phyloP scores from a whole-genome alignment of 2,797 vertebrate genomes.

The Halcyon chelicuti region DNA sequence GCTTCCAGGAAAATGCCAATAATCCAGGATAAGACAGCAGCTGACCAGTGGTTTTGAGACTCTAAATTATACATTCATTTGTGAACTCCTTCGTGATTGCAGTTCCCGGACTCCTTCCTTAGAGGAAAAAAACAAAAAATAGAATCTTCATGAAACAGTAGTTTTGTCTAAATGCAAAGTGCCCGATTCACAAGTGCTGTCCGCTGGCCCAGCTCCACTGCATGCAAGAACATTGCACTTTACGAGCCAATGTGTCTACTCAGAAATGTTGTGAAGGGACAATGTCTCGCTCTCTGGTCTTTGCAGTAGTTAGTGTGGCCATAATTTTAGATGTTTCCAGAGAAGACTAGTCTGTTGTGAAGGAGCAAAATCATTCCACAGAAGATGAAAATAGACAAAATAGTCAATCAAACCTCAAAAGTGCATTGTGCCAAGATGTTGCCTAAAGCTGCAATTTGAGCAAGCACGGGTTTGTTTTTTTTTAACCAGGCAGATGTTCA shows the following conservation, averaged over 20 bases:
- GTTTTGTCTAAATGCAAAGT: neutral
- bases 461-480: neutral
- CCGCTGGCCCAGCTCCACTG: neutral
- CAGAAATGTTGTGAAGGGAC: neutral
- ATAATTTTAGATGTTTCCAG: neutral
- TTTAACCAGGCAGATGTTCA: conserved; percentile 4
- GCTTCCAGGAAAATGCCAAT: neutral
- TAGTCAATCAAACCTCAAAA: neutral
- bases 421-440: neutral
- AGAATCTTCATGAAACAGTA: neutral
- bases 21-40: neutral
- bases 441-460: neutral
- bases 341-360: neutral
- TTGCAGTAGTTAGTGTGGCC: neutral
- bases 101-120: neutral
- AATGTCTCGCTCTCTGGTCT: neutral
- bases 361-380: neutral
- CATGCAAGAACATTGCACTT: fast-evolving
- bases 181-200: neutral
- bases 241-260: neutral
- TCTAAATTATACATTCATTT: neutral
- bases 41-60: neutral
- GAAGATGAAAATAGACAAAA: neutral
- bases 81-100: neutral
- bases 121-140: neutral